phyloP scores from a whole-genome alignment of 1,140 invertebrate species.

The Himalopsyche phryganea region DNA sequence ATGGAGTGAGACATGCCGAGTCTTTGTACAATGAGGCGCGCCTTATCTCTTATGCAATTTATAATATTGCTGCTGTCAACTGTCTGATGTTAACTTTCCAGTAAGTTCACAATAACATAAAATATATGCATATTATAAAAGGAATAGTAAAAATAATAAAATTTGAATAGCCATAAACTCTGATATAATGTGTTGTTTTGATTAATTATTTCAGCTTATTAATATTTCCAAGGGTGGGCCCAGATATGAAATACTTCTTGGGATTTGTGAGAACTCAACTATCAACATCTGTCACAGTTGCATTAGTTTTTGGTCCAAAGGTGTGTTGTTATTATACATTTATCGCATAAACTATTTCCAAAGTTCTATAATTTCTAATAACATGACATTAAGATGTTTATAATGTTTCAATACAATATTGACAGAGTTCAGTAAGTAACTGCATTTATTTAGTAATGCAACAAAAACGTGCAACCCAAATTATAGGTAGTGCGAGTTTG shows the following conservation, averaged over 20 bases:
- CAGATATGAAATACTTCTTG: conserved; percentile 84
- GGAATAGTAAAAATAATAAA: no score
- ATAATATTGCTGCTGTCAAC: conserved; percentile 90
- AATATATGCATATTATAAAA: no score
- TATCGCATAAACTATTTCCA: no score
- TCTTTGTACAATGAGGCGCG: conserved; percentile 89
- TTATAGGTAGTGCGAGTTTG: conserved; percentile 70
- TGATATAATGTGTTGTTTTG: conserved; percentile 9
- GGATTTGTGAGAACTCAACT: conserved; percentile 84
- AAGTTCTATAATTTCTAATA: neutral
- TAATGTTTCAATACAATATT: neutral
- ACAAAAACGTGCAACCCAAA: neutral
- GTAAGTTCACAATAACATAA: no score
- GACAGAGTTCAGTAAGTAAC: neutral
- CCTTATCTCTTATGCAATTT: conserved; percentile 88
- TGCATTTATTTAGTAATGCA: neutral
- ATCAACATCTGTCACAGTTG: conserved; percentile 80
- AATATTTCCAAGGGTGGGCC: conserved; percentile 79
- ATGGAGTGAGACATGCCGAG: conserved; percentile 86
- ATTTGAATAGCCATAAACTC: no score
- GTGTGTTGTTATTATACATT: no score
- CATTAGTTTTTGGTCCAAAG: conserved; percentile 83
- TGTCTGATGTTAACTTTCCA: conserved; percentile 86
- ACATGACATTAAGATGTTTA: neutral
- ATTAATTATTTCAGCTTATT: conserved; percentile 63